These are phyloP conservation scores for Periphyllus acericola DNA, from an alignment of 2,888 invertebrate genomes.

Conservation along the genomic window DNA sequence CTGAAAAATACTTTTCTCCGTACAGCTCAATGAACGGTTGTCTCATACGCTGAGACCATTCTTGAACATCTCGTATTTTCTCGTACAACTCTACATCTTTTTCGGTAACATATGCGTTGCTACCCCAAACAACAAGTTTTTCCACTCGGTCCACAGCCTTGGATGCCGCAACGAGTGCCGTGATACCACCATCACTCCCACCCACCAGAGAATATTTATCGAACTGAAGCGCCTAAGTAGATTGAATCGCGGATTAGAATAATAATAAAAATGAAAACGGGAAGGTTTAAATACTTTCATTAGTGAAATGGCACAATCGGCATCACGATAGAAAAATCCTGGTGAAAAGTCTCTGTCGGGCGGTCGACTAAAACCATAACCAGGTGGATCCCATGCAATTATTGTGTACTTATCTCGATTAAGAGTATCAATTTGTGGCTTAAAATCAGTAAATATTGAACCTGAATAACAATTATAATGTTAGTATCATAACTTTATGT, in stretches of 20 bases:
- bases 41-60: constrained; percentile 84
- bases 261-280: background rate
- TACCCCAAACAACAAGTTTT: constrained; percentile 82
- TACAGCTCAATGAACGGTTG: constrained; percentile 79
- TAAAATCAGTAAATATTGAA: constrained; percentile 84
- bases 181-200: constrained; percentile 90
- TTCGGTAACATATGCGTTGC: constrained; percentile 79
- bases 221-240: constrained; percentile 72
- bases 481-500: background rate
- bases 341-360: constrained; percentile 77
- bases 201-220: constrained; percentile 81
- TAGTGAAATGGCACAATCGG: constrained; percentile 75
- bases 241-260: constrained; percentile 20
- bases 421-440: constrained; percentile 78
- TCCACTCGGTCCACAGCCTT: constrained; percentile 75
- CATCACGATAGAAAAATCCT: constrained; percentile 81
- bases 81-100: constrained; percentile 75
- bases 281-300: constrained; percentile 72
- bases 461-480: constrained; percentile 68
- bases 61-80: constrained; percentile 77
- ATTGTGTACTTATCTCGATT: constrained; percentile 74
- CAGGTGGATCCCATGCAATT: constrained; percentile 86
- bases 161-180: constrained; percentile 80
- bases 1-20: constrained; percentile 76
- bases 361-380: constrained; percentile 85